Evolutionary conservation across 2,888 invertebrate species (phyloP).

Genomic region (Caenorhabditis sp.): DNA sequence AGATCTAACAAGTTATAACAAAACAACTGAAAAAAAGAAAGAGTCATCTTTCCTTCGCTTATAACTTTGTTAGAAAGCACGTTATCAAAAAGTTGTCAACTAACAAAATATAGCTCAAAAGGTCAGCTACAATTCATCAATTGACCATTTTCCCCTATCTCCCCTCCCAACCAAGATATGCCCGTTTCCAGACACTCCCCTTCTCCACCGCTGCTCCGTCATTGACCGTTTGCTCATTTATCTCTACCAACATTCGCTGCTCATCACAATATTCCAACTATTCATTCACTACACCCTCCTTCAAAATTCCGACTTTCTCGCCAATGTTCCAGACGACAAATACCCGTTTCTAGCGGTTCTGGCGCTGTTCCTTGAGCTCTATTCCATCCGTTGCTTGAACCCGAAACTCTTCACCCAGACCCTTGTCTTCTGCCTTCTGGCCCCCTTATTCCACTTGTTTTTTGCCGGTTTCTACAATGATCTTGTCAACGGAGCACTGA

Average conservation of each 20-base stretch:
- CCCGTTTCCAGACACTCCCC: slow-evolving; percentile 55
- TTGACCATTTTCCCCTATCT: too few species aligned
- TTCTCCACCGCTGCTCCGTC: slow-evolving; percentile 44
- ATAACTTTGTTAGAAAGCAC: too few species aligned
- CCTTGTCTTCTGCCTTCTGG: slow-evolving; percentile 25
- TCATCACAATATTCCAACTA: slow-evolving; percentile 48
- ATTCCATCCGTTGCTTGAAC: slow-evolving; percentile 35
- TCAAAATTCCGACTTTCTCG: slow-evolving; percentile 34
- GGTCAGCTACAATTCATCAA: too few species aligned
- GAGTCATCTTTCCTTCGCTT: too few species aligned
- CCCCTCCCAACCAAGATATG: too few species aligned
- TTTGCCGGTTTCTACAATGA: slow-evolving; percentile 56
- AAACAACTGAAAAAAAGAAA: too few species aligned
- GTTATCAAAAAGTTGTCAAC: not conserved
- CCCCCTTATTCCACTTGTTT: slow-evolving; percentile 39
- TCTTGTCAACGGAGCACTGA: slow-evolving; percentile 36
- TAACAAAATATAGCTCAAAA: too few species aligned
- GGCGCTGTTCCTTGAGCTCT: slow-evolving; percentile 37
- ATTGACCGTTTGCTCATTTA: slow-evolving; percentile 47
- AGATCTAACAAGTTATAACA: too few species aligned
- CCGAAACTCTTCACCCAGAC: slow-evolving; percentile 50
- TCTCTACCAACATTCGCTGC: slow-evolving; percentile 45
- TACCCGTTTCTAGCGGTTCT: slow-evolving; percentile 47
- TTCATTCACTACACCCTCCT: slow-evolving; percentile 52
- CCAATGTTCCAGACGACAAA: slow-evolving; percentile 46